Conservation (phyloP, 2,113 vertebrate genomes). For the Brevimyrus niger region DNA sequence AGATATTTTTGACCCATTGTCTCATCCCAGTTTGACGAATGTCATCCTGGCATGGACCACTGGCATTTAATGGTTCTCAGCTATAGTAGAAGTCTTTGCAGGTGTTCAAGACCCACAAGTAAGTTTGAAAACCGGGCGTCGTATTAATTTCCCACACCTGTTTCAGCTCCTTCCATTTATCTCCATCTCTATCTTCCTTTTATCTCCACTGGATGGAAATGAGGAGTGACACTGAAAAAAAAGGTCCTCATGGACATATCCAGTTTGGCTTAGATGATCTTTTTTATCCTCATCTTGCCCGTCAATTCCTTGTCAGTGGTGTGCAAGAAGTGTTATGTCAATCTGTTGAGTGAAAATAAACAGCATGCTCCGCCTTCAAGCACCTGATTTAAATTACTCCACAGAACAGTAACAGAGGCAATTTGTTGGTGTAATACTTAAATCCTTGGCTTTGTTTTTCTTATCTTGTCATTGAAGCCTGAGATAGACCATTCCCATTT, state of each 20-base stretch:
- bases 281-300: background rate
- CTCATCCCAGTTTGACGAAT: background rate
- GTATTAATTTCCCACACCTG: background rate
- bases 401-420: constrained; percentile 3
- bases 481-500: background rate
- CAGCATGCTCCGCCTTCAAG: background rate
- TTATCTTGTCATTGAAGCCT: background rate
- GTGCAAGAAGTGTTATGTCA: background rate
- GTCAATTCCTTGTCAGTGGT: background rate
- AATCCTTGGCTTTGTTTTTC: background rate
- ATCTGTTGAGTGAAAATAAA: background rate
- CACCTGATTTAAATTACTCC: background rate
- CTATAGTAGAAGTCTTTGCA: background rate
- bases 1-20: background rate
- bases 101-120: background rate
- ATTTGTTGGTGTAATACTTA: background rate
- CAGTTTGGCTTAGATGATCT: background rate
- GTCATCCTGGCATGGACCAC: background rate
- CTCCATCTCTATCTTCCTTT: background rate
- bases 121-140: background rate
- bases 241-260: background rate
- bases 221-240: background rate
- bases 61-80: background rate
- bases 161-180: background rate
- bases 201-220: background rate